A percentile compares a stretch with the other conserved stretches of the same genome.
Conservation (phyloP, 2,113 vertebrate species). For the Calonectris borealis region DNA sequence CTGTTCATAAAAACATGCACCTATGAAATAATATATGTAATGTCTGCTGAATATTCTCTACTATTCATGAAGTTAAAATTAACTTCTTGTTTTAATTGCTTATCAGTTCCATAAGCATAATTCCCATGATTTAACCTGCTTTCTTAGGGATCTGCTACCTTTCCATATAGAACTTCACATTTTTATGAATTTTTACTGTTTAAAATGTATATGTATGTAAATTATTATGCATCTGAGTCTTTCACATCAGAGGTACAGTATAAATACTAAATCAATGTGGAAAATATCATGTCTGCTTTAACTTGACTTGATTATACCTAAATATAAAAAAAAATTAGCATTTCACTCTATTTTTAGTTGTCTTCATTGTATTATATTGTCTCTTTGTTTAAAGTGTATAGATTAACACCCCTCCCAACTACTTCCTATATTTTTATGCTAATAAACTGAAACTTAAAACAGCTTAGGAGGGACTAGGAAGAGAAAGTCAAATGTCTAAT, state of each 20-base stretch:
- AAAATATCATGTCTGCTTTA: constrained; percentile 75
- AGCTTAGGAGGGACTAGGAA: not conserved
- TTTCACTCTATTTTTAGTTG: constrained; percentile 75
- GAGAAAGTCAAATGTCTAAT: not conserved
- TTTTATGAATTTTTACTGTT: constrained; percentile 77
- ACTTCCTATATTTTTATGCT: constrained; percentile 18
- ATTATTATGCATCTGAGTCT: constrained; percentile 75
- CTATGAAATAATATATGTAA: constrained; percentile 50
- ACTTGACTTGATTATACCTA: constrained; percentile 78
- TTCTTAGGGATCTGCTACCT: constrained; percentile 57
- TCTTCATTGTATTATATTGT: constrained; percentile 74
- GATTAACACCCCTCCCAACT: constrained; percentile 42
- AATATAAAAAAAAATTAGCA: constrained; percentile 81
- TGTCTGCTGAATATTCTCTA: constrained; percentile 56
- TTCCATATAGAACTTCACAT: constrained; percentile 68
- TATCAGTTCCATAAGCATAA: constrained; percentile 71
- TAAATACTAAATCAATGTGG: constrained; percentile 77
- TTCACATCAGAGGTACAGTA: constrained; percentile 73
- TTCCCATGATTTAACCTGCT: constrained; percentile 70
- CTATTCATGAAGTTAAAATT: constrained; percentile 72
- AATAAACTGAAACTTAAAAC: not conserved
- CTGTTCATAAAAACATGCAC: constrained; percentile 22
- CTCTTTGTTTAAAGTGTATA: constrained; percentile 67
- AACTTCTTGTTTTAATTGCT: constrained; percentile 72
- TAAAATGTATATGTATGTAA: constrained; percentile 86